phyloP scores from a whole-genome alignment of 2,888 invertebrate genomes.

The Trachelus iudaicus region DNA sequence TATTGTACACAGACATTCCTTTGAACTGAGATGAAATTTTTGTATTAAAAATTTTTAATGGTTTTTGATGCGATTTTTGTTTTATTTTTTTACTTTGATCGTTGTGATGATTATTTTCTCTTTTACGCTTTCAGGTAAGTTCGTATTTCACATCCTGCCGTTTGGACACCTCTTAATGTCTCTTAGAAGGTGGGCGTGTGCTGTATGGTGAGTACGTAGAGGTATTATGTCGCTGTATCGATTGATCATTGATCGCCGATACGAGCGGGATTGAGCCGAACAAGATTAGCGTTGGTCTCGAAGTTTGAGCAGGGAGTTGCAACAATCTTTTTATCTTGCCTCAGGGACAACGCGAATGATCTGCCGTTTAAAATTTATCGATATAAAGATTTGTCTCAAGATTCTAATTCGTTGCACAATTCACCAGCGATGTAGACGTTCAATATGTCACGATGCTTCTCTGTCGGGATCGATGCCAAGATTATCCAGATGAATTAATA shows the following conservation, averaged over 20 bases:
- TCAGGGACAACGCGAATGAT: background rate
- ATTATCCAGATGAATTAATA: background rate
- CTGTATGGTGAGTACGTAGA: background rate
- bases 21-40: background rate
- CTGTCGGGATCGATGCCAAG: background rate
- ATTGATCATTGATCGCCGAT: background rate
- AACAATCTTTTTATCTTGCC: background rate
- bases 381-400: background rate
- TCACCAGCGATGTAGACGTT: background rate
- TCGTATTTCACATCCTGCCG: background rate
- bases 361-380: background rate
- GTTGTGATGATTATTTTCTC: constrained; percentile 12
- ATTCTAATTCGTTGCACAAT: background rate
- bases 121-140: constrained; percentile 36
- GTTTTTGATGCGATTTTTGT: background rate
- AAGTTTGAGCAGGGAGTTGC: background rate
- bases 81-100: constrained; percentile 9
- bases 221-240: background rate
- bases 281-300: background rate
- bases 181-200: background rate
- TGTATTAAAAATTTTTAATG: background rate
- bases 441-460: background rate
- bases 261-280: background rate
- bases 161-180: background rate
- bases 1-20: background rate